Percentiles rank a stretch among this genome's conserved stretches.
Evolutionary conservation across 2,113 vertebrate genomes (phyloP).

Genomic region (Nothoprocta pentlandii): DNA sequence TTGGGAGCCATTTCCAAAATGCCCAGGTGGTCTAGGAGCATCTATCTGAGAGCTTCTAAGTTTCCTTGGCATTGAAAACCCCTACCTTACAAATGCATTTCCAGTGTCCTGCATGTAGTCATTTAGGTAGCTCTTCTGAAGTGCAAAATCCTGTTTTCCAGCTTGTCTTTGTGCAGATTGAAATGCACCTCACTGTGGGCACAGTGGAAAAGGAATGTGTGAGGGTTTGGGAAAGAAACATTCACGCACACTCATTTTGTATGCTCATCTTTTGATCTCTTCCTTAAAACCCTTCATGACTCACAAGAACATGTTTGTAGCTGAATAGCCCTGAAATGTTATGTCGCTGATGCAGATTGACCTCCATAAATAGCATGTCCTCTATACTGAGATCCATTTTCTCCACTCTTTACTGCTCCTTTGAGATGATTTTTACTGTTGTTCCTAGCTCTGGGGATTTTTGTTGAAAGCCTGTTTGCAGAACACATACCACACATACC

Average conservation of each 20-base stretch:
- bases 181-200: background rate
- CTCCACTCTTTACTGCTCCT: conserved; percentile 43
- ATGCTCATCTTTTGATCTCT: conserved; percentile 48
- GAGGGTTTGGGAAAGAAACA: background rate
- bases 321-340: conserved; percentile 49
- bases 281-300: conserved; percentile 5
- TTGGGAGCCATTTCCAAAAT: background rate
- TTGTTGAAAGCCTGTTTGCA: conserved; percentile 55
- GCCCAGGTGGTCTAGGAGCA: background rate
- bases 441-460: conserved; percentile 50
- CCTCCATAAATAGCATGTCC: conserved; percentile 64
- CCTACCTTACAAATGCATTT: background rate
- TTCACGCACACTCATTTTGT: background rate
- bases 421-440: conserved; percentile 63
- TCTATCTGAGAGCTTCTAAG: background rate
- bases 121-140: background rate
- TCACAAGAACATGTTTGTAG: conserved; percentile 34
- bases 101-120: background rate
- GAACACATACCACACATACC: conserved; percentile 48
- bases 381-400: conserved; percentile 52
- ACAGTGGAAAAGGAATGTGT: conserved; percentile 29
- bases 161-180: background rate
- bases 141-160: conserved; percentile 23
- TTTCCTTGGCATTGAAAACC: background rate
- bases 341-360: conserved; percentile 51